Evolutionary conservation across 2,888 invertebrate species (phyloP), one percentile per base, ranked within the genome.

Genomic region (Cataglyphis albicans): DNA sequence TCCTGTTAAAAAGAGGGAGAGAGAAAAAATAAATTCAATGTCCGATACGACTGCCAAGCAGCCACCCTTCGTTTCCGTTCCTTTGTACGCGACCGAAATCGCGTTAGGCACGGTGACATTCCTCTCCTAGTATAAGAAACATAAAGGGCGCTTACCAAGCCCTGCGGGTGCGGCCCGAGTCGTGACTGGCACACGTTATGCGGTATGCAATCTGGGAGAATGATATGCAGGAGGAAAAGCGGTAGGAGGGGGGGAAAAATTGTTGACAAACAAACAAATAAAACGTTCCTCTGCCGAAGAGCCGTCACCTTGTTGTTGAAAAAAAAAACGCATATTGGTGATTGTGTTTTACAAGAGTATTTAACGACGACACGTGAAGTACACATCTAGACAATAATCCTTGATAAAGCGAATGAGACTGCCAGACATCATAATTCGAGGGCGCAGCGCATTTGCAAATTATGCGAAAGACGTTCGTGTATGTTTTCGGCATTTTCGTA

Each of bases 71-170:
- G 88, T 72, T 89, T 86, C 84, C 85, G 74, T 9, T 81, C 61
- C 64, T 81, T 84, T 88, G 85, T 87, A 25, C 52, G 57, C 55
- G 25, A 15, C 63, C 65, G 82, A 81, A 81, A 83, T 86, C 82
- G 72, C 83, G 82, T 87, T 85, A 84, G 78, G 65, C 81, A 67
- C 61, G 61, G 48, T 25, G 74, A 81, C 44, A 61, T 75, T 75
- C 32, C 41, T 83, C 70, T 83, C 70, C 64, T 84, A 81, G 32
- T 80, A 83, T 41, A 72, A 73, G 38, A 41, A 75, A 64, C 86
- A 88, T 90, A 87, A 87, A 89, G 86, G 82, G 65, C 84, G 84
- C 84, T 91, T 86, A 87, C 86, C 68, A n/a, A 84, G 87, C 82
- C 84, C 84, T 44, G 61, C 64, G 84, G 87, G 86, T 74, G 82